A percentile compares a stretch with the other conserved stretches of the same genome.
Conservation (phyloP, 2,888 invertebrate species). For the Lepidochrysops patricia region DNA sequence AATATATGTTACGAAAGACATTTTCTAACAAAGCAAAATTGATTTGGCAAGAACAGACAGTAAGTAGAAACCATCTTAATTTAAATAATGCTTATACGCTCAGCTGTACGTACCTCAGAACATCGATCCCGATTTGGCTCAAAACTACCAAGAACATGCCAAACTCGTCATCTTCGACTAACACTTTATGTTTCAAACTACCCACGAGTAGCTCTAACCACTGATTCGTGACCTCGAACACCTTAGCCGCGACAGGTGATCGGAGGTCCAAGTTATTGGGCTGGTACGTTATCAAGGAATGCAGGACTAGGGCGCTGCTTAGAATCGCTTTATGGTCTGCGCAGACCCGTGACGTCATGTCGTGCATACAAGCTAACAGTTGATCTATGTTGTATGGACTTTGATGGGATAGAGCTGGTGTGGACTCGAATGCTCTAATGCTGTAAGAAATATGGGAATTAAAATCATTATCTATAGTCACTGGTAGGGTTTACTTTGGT, state of each 20-base stretch:
- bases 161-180: conserved; percentile 35
- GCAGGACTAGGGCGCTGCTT: conserved; percentile 53
- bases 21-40: too few relatives aligned
- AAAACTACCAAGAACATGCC: conserved; percentile 48
- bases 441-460: conserved; percentile 36
- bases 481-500: too few relatives aligned
- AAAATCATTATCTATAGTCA: too few relatives aligned
- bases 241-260: conserved; percentile 34
- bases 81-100: too few relatives aligned
- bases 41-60: too few relatives aligned
- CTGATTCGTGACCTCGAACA: conserved; percentile 44
- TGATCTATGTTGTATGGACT: conserved; percentile 61
- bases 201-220: conserved; percentile 48
- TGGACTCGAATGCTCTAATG: conserved; percentile 39
- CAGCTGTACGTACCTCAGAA: conserved; percentile 38
- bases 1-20: too few relatives aligned
- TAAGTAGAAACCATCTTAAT: too few relatives aligned
- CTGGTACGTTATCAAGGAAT: conserved; percentile 52
- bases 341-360: conserved; percentile 36
- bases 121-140: conserved; percentile 49
- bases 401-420: conserved; percentile 51
- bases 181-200: conserved; percentile 43
- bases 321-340: conserved; percentile 38
- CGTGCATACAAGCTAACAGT: conserved; percentile 49
- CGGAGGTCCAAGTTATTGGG: conserved; percentile 41